Evolutionary conservation across 2,888 invertebrate species (phyloP), one percentile per base, ranked within the genome.

Genomic region (Acleris laterana): DNA sequence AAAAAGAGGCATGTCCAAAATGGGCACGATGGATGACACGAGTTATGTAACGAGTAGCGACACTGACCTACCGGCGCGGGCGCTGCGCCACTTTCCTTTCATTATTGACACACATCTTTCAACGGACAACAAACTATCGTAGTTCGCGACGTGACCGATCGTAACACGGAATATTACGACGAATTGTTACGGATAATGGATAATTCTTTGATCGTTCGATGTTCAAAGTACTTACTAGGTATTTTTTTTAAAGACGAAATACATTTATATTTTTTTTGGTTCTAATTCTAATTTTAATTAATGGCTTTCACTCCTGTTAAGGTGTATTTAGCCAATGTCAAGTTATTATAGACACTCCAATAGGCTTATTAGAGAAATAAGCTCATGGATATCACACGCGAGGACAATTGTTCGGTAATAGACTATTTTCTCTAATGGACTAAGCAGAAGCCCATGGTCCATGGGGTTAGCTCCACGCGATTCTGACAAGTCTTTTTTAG

Each of bases 21-120:
- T 82, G 81, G 80, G 84, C 80, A 85, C 87, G 82, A 82, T 82
- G 81, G 82, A 85, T 85, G 85, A 89, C 88, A 84, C 78, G 75
- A 74, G 82, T 93, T 91, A 91, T 86, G 90, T 87, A 90, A 91
- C 80, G 73, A 77, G 75, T 78, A 77, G 77, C 89, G 93, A 90
- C 92, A 92, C 90, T 93, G 93, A 92, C 93, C 93, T 84, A 91
- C 87, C 86, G 82, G 72, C 77, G 79, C 78, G 79, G 82, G 75
- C 82, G 76, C 73, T 83, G 91, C 81, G 86, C 89, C 83, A 91
- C 92, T 92, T 92, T 90, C 90, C 85, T 90, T 90, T 91, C 88
- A 87, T 87, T 90, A 90, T 90, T 90, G 90, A 90, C 92, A 90
- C 88, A 90, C 88, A 84, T 87, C 85, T 84, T 81, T 82, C 85